A percentile compares a stretch with the other conserved stretches of the same genome.
Evolutionary conservation across 2,888 invertebrate species (phyloP).

Genomic region (Syrista parreyssii): DNA sequence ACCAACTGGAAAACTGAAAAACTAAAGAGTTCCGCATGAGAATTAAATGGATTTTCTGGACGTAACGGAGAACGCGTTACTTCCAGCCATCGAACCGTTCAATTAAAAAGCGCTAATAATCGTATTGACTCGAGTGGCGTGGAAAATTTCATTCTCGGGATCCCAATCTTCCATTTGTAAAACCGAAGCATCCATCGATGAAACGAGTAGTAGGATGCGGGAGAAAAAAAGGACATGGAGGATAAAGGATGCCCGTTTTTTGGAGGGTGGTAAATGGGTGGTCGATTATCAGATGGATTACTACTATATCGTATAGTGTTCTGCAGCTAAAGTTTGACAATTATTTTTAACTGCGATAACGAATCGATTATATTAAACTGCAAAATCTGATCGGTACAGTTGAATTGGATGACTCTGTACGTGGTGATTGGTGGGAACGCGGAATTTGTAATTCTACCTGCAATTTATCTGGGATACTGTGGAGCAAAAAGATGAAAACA

Average conservation of each 20-base stretch:
- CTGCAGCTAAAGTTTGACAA: not conserved
- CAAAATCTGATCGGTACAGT: too few species aligned
- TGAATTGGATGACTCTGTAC: too few species aligned
- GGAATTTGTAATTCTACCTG: not conserved
- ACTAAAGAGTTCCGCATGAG: not conserved
- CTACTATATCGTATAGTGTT: not conserved
- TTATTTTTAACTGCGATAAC: not conserved
- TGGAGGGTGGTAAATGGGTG: not conserved
- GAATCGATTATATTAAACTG: not conserved
- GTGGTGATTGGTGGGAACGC: too few species aligned
- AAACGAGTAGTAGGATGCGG: not conserved
- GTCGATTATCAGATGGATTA: not conserved
- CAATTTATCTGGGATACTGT: not conserved
- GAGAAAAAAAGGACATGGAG: not conserved
- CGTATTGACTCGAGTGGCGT: conserved; percentile 39
- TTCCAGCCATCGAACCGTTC: conserved; percentile 43
- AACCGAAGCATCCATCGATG: not conserved
- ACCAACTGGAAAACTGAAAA: not conserved
- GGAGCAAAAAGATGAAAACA: not conserved
- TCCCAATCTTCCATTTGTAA: not conserved
- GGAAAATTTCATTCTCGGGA: conserved; percentile 30
- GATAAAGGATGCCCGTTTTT: not conserved
- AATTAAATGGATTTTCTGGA: not conserved
- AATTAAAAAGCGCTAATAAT: conserved; percentile 51
- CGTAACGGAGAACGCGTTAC: conserved; percentile 31